Evolutionary conservation across 1,140 invertebrate genomes (phyloP), one percentile per base, ranked within the genome.

Genomic region (Drosophila pachea): DNA sequence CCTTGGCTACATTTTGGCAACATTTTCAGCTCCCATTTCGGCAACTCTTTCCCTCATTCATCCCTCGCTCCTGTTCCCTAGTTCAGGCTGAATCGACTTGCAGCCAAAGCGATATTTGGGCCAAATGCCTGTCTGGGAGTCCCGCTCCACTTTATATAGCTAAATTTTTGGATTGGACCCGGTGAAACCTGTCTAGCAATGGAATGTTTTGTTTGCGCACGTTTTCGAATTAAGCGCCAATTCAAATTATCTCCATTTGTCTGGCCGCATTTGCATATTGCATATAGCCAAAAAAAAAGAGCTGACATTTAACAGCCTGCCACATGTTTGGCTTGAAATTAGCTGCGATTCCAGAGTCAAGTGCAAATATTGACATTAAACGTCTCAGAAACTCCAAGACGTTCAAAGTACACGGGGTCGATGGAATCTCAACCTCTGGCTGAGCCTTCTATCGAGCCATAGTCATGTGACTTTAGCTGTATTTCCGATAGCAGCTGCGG

Each of bases 341-440:
- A 49, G 45, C 32, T 6, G 1, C 16, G 11, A 60, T 9, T 49
- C n/a, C 4, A n/a, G 14, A 43, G 32, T 48, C 45, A 49, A 63
- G 22, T 77, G 72, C 72, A 68, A 45, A 40, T 33, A 61, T 69
- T 78, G 78, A 76, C 76, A 73, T 78, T 83, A 75, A 66, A 79
- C 31, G 6, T 29, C 5, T 7, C 31, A 31, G 14, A 16, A 33
- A n/a, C n/a, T 0, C 22, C 52, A 45, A 73, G 77, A 81, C 77
- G 73, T 55, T 60, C 76, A 78, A 74, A 74, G 65, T 78, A 60
- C 68, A 32, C n/a, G 22, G 22, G 22, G 22, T 22, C 22, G 22
- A 22, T 22, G 22, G 22, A 22, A 22, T 22, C 22, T 22, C 22
- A 22, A 22, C 22, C 1, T 2, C n/a, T 1, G 22, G 22, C 22